Evolutionary conservation across 2,888 invertebrate genomes (phyloP).

Genomic region (Cataglyphis cursor): DNA sequence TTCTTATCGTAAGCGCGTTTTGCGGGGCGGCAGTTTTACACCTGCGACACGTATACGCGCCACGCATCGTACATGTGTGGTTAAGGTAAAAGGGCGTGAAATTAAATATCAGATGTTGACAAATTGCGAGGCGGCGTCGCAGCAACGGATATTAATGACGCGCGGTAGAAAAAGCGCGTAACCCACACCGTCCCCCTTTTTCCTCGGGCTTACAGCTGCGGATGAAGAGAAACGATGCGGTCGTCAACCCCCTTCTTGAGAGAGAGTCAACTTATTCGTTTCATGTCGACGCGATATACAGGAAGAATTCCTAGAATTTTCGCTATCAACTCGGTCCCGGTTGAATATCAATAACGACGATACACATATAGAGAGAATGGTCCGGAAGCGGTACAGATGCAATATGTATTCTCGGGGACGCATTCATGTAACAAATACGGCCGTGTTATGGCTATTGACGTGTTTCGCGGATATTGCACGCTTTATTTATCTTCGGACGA

Average conservation of each 20-base stretch:
- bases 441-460: conserved; percentile 47
- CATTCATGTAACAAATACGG: conserved; percentile 22
- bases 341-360: conserved; percentile 65
- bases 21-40: conserved; percentile 59
- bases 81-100: conserved; percentile 83
- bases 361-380: not conserved
- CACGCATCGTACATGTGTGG: conserved; percentile 45
- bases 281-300: conserved; percentile 35
- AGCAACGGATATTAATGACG: conserved; percentile 87
- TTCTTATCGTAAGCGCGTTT: conserved; percentile 20
- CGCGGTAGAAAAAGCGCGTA: conserved; percentile 84
- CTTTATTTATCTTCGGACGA: conserved; percentile 34
- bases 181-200: conserved; percentile 78
- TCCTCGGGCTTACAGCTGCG: conserved; percentile 81
- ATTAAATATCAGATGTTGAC: conserved; percentile 87
- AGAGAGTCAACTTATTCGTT: conserved; percentile 74
- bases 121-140: conserved; percentile 86
- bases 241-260: conserved; percentile 74
- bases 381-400: not conserved
- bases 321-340: conserved; percentile 65
- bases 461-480: conserved; percentile 54
- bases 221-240: conserved; percentile 86
- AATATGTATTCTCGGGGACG: conserved; percentile 26
- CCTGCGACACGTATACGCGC: conserved; percentile 58
- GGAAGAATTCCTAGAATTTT: conserved; percentile 22